A percentile compares a stretch with the other conserved stretches of the same genome.
These are phyloP conservation scores for Julus scanicus DNA, from an alignment of 2,888 invertebrate genomes.

Conservation along the genomic window DNA sequence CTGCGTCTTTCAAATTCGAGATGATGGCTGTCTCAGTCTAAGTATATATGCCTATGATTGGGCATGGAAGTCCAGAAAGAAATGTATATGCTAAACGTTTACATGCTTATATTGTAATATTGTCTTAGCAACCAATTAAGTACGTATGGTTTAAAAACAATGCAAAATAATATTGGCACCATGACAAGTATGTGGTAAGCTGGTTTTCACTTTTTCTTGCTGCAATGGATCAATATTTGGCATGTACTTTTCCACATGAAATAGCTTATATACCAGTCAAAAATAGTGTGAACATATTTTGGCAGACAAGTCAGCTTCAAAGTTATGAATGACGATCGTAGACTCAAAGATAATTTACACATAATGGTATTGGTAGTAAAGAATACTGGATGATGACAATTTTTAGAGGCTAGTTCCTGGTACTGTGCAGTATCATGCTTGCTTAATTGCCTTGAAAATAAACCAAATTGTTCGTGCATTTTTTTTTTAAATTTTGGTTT, in stretches of 20 bases:
- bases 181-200: background rate
- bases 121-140: background rate
- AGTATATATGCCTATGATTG: too few relatives aligned
- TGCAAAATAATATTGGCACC: background rate
- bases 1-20: too few relatives aligned
- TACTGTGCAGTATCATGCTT: too few relatives aligned
- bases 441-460: too few relatives aligned
- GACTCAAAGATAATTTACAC: background rate
- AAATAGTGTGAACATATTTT: background rate
- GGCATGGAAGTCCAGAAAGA: too few relatives aligned
- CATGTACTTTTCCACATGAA: background rate
- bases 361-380: too few relatives aligned
- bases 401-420: too few relatives aligned
- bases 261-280: background rate
- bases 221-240: constrained; percentile 20
- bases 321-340: background rate
- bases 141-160: background rate
- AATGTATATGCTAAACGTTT: too few relatives aligned
- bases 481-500: too few relatives aligned
- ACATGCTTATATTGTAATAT: background rate
- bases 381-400: too few relatives aligned
- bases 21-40: too few relatives aligned
- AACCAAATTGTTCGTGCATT: too few relatives aligned
- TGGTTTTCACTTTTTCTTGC: background rate
- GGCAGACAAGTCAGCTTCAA: background rate